Evolutionary conservation across 2,888 invertebrate species (phyloP).

Genomic region (Thumatha senex): DNA sequence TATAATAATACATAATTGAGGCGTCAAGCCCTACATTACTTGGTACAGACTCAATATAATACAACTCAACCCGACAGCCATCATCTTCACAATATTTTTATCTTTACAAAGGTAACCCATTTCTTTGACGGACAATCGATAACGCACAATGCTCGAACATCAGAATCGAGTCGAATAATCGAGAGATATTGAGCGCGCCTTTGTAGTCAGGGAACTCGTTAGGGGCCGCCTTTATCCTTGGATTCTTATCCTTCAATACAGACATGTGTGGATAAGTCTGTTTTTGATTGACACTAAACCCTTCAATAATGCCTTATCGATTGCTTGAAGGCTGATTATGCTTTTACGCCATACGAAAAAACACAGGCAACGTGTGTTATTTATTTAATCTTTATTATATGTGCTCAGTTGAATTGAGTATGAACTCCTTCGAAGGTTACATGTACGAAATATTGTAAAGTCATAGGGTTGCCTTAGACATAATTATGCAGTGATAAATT

Average conservation of each 20-base stretch:
- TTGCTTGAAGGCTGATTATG: conserved; percentile 33
- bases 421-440: no score
- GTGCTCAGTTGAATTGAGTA: neutral
- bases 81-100: conserved; percentile 25
- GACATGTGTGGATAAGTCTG: conserved; percentile 53
- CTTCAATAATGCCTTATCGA: conserved; percentile 48
- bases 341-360: no score
- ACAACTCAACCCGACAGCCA: neutral
- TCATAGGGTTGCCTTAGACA: no score
- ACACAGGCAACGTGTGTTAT: conserved; percentile 27
- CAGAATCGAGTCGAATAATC: conserved; percentile 54
- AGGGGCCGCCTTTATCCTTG: conserved; percentile 47
- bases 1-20: no score
- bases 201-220: conserved; percentile 54
- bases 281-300: conserved; percentile 69
- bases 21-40: neutral
- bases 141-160: conserved; percentile 55
- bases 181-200: conserved; percentile 50
- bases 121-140: conserved; percentile 46
- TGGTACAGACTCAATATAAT: neutral
- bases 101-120: conserved; percentile 33
- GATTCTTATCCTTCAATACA: conserved; percentile 48
- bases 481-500: no score
- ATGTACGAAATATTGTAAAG: neutral
- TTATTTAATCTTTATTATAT: no score